Evolutionary conservation across 2,797 vertebrate genomes (phyloP), one percentile per base, ranked within the genome.

Genomic region (Mormyrus proboscirostris): DNA sequence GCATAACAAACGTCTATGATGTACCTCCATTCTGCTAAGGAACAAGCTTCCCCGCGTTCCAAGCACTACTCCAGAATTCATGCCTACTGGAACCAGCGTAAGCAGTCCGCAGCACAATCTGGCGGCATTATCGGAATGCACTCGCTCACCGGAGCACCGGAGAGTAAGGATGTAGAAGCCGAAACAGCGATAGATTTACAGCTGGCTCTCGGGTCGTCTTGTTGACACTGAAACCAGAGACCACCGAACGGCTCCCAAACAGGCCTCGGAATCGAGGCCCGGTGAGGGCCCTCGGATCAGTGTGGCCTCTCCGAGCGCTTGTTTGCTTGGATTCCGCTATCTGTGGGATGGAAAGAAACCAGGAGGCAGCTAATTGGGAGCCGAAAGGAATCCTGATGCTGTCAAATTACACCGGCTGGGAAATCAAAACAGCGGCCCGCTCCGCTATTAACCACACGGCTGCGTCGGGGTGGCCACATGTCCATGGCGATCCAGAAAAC

Each of bases 311-410:
- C 55, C 44, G 84, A 91, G 88, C 87, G 38, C 62, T 88, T 59
- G 88, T 91, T 91, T 92, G 88, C 91, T 89, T 90, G 83, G 90
- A 69, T 57, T 65, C 41, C 53, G 82, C 62, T 87, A 69, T 88
- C 89, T 89, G 76, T 62, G 73, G 86, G 88, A 88, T 79, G 87
- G 84, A 89, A 55, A 88, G 29, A 76, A 33, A 49, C 73, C 79
- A 49, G 79, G 76, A 84, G 88, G 53, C 12, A 47, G 59, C 47
- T 73, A 89, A 89, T 69, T 89, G 44, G 25, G 29, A 89, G 57
- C 41, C 47, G 12, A 19, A 12, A 29, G 82, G 57, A 89, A 62
- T 47, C 76, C 41, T 33, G 22, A 59, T 14, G 4, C 88, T 62
- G 38, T 57, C 19, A 51, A 89, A 38, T 49, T 33, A 89, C 22